A percentile compares a stretch with the other conserved stretches of the same genome.
phyloP scores from a whole-genome alignment of 2,797 vertebrate species.

The Triplophysa bombifrons region DNA sequence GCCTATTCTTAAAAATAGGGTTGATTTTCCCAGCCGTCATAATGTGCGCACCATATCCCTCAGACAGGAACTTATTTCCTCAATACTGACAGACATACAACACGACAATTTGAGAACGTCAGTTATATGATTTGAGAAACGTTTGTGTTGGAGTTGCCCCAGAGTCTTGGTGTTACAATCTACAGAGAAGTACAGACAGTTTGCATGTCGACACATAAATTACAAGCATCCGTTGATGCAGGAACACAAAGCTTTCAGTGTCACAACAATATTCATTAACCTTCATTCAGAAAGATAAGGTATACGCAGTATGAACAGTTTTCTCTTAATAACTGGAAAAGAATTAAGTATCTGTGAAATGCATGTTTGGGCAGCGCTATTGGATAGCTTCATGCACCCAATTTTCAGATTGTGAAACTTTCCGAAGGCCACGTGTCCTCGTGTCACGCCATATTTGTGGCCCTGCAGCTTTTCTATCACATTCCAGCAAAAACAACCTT shows the following conservation, averaged over 20 bases:
- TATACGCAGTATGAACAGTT: background rate
- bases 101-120: background rate
- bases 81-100: background rate
- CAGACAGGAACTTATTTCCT: slow-evolving; percentile 3
- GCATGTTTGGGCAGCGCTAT: background rate
- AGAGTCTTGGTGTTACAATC: background rate
- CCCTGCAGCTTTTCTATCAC: background rate
- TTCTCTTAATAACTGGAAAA: background rate
- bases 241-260: background rate
- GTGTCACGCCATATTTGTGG: background rate
- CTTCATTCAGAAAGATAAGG: background rate
- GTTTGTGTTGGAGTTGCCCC: slow-evolving; percentile 4
- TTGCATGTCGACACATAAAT: slow-evolving; percentile 1
- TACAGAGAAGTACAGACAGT: background rate
- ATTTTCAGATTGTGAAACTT: background rate
- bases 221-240: background rate
- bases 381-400: background rate
- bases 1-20: background rate
- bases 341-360: background rate
- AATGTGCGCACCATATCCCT: slow-evolving; percentile 8
- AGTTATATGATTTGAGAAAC: background rate
- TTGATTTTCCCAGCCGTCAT: slow-evolving; percentile 23
- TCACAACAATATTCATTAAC: background rate
- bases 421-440: background rate
- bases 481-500: background rate